Percentiles rank a stretch among this genome's conserved stretches.
These are phyloP conservation scores for Gymnobelideus leadbeateri DNA, from an alignment of 2,113 vertebrate genomes.

Conservation along the genomic window DNA sequence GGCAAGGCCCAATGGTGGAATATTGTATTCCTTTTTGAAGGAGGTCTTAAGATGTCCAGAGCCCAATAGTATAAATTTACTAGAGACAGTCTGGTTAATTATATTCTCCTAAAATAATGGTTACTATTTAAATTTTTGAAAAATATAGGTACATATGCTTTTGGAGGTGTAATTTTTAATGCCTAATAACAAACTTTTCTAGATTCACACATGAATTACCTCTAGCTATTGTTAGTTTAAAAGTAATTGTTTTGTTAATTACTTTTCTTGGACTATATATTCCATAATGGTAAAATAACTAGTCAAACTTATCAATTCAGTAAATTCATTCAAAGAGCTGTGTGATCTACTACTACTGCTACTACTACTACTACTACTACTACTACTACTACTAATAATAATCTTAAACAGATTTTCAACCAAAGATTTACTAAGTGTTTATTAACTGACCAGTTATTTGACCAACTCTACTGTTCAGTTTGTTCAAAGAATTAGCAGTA, in stretches of 20 bases:
- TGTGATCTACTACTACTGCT: no score
- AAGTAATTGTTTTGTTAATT: background rate
- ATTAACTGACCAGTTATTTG: constrained; percentile 39
- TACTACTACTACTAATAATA: no score
- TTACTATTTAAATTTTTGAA: background rate
- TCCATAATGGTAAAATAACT: background rate
- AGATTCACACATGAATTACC: background rate
- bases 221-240: background rate
- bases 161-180: constrained; percentile 25
- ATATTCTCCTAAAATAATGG: background rate
- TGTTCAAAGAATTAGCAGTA: constrained; percentile 44
- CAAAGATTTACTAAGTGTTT: background rate
- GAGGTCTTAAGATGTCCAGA: background rate
- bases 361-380: no score
- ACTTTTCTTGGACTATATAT: background rate
- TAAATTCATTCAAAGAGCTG: background rate
- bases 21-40: constrained; percentile 20
- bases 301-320: background rate
- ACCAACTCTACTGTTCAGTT: constrained; percentile 40
- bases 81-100: constrained; percentile 27
- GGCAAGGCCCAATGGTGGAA: background rate
- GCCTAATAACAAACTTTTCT: constrained; percentile 6
- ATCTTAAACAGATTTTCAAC: constrained; percentile 40
- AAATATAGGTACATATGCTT: constrained; percentile 3
- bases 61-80: constrained; percentile 5